phyloP scores from a whole-genome alignment of 2,888 invertebrate species.

The Tipula vernalis region DNA sequence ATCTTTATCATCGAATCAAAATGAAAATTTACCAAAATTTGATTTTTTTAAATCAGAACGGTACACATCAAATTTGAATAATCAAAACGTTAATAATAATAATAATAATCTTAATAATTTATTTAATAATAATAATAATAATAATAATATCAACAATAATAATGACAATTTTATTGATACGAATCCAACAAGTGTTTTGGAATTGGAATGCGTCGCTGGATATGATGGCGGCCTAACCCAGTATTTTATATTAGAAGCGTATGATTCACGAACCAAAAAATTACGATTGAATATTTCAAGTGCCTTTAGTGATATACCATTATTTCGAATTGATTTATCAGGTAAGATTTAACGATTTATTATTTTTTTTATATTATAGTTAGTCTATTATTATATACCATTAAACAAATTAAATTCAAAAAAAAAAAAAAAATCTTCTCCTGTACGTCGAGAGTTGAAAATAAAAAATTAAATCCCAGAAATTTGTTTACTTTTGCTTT shows the following conservation, averaged over 20 bases:
- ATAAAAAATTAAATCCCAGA: neutral
- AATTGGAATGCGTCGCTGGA: constrained; percentile 74
- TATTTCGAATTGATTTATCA: constrained; percentile 43
- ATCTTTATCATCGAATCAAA: constrained; percentile 15
- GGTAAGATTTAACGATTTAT: constrained; percentile 23
- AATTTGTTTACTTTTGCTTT: neutral
- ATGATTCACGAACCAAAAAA: constrained; percentile 59
- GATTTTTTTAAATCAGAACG: neutral
- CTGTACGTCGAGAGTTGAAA: neutral
- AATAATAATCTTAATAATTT: neutral
- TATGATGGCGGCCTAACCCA: constrained; percentile 85
- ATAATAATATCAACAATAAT: neutral
- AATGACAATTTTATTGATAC: constrained; percentile 8
- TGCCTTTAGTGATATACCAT: constrained; percentile 42
- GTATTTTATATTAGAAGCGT: constrained; percentile 69
- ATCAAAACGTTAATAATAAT: constrained; percentile 4
- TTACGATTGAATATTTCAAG: constrained; percentile 58
- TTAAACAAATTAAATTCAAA: neutral
- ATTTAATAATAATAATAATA: constrained; percentile 5
- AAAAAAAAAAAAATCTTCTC: neutral
- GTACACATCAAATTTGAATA: neutral
- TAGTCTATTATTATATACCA: neutral
- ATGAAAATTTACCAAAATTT: neutral
- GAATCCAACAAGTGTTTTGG: constrained; percentile 41
- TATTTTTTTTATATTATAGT: neutral